Percentiles rank a stretch among this genome's conserved stretches.
phyloP scores from a whole-genome alignment of 2,797 vertebrate genomes.

The Dermochelys coriacea region DNA sequence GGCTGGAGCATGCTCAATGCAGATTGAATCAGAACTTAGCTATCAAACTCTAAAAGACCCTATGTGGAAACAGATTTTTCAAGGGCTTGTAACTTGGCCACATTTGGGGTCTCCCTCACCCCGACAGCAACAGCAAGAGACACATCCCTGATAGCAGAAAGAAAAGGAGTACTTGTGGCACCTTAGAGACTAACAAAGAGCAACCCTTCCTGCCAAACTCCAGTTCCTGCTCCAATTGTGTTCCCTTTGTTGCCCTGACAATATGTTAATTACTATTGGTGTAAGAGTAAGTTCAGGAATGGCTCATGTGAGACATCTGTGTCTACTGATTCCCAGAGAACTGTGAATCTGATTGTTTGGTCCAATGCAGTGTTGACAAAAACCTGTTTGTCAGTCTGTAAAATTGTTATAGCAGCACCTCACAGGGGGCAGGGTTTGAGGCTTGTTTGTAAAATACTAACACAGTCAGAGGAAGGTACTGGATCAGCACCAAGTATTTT shows the following conservation, averaged over 20 bases:
- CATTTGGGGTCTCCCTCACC: too few relatives aligned
- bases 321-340: not conserved
- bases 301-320: not conserved
- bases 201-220: not conserved
- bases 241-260: not conserved
- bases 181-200: too few relatives aligned
- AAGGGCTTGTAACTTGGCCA: too few relatives aligned
- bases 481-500: not conserved
- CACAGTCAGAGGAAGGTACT: too few relatives aligned
- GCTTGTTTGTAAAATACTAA: too few relatives aligned
- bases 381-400: not conserved
- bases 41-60: too few relatives aligned
- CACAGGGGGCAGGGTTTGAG: too few relatives aligned
- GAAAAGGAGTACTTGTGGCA: too few relatives aligned
- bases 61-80: too few relatives aligned
- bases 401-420: too few relatives aligned
- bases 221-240: not conserved
- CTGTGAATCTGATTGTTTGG: not conserved
- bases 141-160: not conserved
- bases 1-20: too few relatives aligned
- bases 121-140: not conserved
- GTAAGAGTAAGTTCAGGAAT: not conserved
- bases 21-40: too few relatives aligned
- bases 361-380: not conserved
- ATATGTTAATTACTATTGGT: not conserved